Evolutionary conservation across 2,797 vertebrate genomes (phyloP).

Genomic region (Moxostoma hubbsi): DNA sequence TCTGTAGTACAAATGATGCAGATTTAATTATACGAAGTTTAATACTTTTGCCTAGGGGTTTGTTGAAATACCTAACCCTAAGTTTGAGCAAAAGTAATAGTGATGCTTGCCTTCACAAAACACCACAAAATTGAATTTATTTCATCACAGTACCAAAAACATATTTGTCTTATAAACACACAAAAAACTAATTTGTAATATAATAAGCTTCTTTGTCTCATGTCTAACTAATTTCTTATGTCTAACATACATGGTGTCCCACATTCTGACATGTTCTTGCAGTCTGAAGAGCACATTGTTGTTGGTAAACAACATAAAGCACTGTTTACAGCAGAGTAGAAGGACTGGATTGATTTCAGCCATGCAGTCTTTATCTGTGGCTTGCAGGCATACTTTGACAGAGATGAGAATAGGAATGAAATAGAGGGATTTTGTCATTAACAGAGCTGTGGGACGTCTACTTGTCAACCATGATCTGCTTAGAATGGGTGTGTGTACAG

Average conservation of each 20-base stretch:
- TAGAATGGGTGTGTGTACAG: slow-evolving; percentile 25
- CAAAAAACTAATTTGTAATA: neutral
- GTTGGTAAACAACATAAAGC: slow-evolving; percentile 33
- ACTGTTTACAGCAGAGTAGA: neutral
- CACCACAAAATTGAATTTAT: too few species aligned
- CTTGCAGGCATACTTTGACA: slow-evolving; percentile 25
- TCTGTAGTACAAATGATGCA: too few species aligned
- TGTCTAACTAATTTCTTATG: neutral
- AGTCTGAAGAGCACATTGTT: slow-evolving; percentile 3
- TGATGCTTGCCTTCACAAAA: too few species aligned
- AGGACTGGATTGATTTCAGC: slow-evolving; percentile 17
- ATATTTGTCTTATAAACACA: neutral
- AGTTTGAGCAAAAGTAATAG: too few species aligned
- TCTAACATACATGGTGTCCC: neutral
- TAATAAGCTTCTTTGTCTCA: neutral
- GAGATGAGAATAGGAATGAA: slow-evolving; percentile 36
- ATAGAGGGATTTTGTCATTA: slow-evolving; percentile 39
- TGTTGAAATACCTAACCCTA: too few species aligned
- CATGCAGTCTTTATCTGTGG: slow-evolving; percentile 38
- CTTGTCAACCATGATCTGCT: slow-evolving; percentile 37
- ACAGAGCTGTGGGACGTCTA: slow-evolving; percentile 31
- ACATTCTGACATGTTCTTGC: slow-evolving; percentile 8
- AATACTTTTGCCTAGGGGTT: too few species aligned
- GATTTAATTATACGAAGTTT: too few species aligned
- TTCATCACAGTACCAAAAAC: too few species aligned